phyloP scores from a whole-genome alignment of 2,113 vertebrate species.

The Ammodytes dubius region DNA sequence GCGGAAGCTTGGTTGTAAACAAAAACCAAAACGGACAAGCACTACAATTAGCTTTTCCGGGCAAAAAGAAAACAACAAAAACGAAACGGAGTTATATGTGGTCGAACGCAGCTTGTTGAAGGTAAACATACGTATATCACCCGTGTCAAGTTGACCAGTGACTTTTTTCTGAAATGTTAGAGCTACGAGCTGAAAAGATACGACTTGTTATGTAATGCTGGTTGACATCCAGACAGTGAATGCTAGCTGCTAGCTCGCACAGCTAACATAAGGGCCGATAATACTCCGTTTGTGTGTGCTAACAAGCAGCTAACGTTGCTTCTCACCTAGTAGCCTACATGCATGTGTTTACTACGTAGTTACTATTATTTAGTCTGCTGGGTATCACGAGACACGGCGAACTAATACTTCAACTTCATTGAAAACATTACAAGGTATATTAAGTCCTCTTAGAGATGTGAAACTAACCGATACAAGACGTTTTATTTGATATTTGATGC shows the following conservation, averaged over 20 bases:
- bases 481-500: background rate
- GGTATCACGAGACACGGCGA: background rate
- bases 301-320: background rate
- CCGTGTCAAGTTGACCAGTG: accelerated
- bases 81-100: background rate
- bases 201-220: conserved; percentile 44
- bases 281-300: background rate
- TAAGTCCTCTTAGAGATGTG: background rate
- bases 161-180: background rate
- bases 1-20: conserved; percentile 76
- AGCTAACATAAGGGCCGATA: background rate
- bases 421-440: background rate
- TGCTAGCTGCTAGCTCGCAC: conserved; percentile 39
- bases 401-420: background rate
- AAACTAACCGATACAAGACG: background rate
- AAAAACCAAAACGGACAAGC: conserved; percentile 72
- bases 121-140: conserved; percentile 10
- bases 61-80: background rate
- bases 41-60: conserved; percentile 1
- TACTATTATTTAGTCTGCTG: background rate
- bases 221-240: background rate
- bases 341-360: background rate
- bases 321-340: background rate
- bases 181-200: background rate
- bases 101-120: background rate